Percentiles rank a stretch among this genome's conserved stretches.
These are phyloP conservation scores for Oncorhynchus nerka DNA, from an alignment of 2,113 vertebrate genomes.

Conservation along the genomic window DNA sequence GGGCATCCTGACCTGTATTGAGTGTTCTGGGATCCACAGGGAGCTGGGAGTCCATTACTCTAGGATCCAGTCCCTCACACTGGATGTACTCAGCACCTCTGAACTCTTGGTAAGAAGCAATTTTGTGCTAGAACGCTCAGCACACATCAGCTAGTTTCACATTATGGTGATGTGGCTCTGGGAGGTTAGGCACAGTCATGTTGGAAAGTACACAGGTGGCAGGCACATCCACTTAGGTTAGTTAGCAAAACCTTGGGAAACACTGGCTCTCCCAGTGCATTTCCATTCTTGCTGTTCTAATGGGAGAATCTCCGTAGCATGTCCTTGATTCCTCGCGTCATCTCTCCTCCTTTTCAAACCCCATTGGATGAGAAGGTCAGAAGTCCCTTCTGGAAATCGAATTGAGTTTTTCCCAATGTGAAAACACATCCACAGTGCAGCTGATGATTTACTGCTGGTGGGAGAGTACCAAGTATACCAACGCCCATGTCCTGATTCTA, in stretches of 20 bases:
- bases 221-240: too few species aligned
- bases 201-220: background rate
- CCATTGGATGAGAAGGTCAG: too few species aligned
- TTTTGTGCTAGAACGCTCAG: background rate
- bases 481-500: conserved; percentile 3
- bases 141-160: background rate
- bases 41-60: conserved; percentile 96
- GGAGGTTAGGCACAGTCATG: background rate
- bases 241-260: too few species aligned
- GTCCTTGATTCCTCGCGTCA: too few species aligned
- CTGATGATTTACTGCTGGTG: background rate
- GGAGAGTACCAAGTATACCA: background rate
- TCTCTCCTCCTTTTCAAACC: too few species aligned
- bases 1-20: conserved; percentile 79
- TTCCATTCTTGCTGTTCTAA: too few species aligned
- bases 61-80: conserved; percentile 94
- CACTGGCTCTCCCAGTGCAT: too few species aligned
- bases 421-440: too few species aligned
- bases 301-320: too few species aligned
- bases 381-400: too few species aligned
- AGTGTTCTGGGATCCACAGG: conserved; percentile 79
- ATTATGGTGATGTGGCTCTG: too few species aligned
- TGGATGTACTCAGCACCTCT: conserved; percentile 96
- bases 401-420: too few species aligned
- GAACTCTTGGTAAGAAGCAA: conserved; percentile 88